Evolutionary conservation across 1,140 invertebrate species (phyloP).

Genomic region (Dendrolimus punctatus): DNA sequence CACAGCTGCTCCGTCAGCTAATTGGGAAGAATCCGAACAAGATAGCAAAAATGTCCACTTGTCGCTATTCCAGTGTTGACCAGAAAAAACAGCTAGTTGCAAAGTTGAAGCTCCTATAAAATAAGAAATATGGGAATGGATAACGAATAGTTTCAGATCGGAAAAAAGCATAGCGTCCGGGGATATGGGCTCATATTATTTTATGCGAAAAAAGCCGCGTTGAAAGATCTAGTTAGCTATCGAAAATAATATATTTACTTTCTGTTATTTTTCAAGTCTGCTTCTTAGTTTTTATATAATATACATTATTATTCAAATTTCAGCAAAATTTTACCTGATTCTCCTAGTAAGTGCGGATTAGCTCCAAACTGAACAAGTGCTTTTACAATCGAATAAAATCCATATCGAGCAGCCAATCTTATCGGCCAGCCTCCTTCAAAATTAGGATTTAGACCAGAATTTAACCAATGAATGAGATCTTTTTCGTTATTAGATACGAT

Average conservation of each 20-base stretch:
- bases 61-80: conserved; percentile 43
- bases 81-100: conserved; percentile 60
- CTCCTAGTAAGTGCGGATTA: conserved; percentile 50
- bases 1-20: conserved; percentile 58
- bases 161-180: too few species aligned
- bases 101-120: conserved; percentile 54
- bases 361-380: conserved; percentile 47
- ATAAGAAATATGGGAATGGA: not conserved
- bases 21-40: conserved; percentile 56
- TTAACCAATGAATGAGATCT: conserved; percentile 37
- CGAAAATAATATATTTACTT: too few species aligned
- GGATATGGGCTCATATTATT: too few species aligned
- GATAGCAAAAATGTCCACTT: conserved; percentile 53
- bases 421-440: conserved; percentile 56
- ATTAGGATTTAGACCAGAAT: conserved; percentile 48
- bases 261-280: too few species aligned
- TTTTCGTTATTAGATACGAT: conserved; percentile 35
- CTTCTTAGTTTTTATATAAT: too few species aligned
- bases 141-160: not conserved
- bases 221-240: too few species aligned
- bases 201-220: too few species aligned
- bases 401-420: conserved; percentile 47
- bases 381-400: conserved; percentile 41
- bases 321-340: conserved; percentile 40
- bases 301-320: conserved; percentile 1